Base-by-base conservation (phyloP, 2,797 vertebrate genomes). In the Okamejei kenojei region DNA sequence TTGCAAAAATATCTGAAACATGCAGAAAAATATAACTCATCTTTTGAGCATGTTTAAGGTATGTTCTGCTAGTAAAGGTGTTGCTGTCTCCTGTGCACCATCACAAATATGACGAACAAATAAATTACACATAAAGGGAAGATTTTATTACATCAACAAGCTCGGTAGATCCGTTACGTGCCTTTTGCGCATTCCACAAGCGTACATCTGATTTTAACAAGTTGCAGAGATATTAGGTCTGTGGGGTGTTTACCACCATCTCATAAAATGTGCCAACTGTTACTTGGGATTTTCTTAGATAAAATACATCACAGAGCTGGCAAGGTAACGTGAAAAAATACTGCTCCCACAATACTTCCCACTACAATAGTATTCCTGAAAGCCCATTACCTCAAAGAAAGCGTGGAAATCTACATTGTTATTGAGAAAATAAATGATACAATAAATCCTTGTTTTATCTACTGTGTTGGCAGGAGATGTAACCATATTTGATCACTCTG, bases 391-490 rank as follows among this genome's bases (percentile, higher is more conserved):
- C 63, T 35, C 63, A 32, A 68, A 63, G 58, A 88, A 88, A 32
- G 84, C 8, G 17, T 88, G 63, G 38, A 88, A 68, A 88, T 68
- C 23, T 26, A 29, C 35, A 92, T n/a, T 76, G 73, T 58, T 54
- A 92, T 76, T 74, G 71, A 92, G 90, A 76, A 76, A 92, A 58
- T 11, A 76, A 92, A 54, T 71, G 54, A 23, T 76, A 58, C 68
- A 92, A 92, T 92, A 92, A 92, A 92, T 92, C 38, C 71, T 92
- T 92, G 71, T 92, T 92, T 92, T 76, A 92, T 92, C 71, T 92
- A 92, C 58, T 92, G 23, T 8, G 38, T 73, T 91, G 90, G 73
- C 90, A 92, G 90, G 35, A 54, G 71, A 92, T 29, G 21, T 71
- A 92, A 54, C 68, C 38, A 73, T 76, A 29, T 76, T 58, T 92